Conservation (phyloP, 2,888 invertebrate genomes). For the Iphiclides podalirius region DNA sequence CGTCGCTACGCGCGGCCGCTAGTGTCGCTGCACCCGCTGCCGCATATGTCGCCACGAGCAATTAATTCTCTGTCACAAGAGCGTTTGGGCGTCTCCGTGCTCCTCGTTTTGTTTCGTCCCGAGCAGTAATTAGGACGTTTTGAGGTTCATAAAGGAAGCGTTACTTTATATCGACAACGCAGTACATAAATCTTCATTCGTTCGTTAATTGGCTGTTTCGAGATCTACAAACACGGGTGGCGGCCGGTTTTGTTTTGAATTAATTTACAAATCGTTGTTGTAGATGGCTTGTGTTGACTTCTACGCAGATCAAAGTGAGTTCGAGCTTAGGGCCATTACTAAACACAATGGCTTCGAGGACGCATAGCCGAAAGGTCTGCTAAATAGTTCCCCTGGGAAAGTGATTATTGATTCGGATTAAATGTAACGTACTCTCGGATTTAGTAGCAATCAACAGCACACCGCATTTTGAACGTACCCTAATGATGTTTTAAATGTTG, state of each 20-base stretch:
- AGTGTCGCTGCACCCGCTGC: slow-evolving; percentile 34
- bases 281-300: slow-evolving; percentile 3
- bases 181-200: slow-evolving; percentile 77
- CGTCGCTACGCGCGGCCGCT: slow-evolving; percentile 29
- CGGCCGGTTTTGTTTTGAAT: slow-evolving; percentile 30
- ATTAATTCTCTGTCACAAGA: slow-evolving; percentile 79
- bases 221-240: slow-evolving; percentile 24
- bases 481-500: not conserved
- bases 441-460: slow-evolving; percentile 51
- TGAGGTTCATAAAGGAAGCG: slow-evolving; percentile 78
- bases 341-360: slow-evolving; percentile 17
- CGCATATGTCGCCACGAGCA: slow-evolving; percentile 76
- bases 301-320: not conserved
- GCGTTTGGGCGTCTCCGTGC: slow-evolving; percentile 76
- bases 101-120: slow-evolving; percentile 71
- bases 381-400: slow-evolving; percentile 63
- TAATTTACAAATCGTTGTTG: slow-evolving; percentile 19
- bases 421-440: slow-evolving; percentile 70
- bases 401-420: slow-evolving; percentile 70
- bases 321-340: not conserved
- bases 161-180: slow-evolving; percentile 79
- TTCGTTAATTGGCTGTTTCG: slow-evolving; percentile 67
- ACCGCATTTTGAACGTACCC: not conserved
- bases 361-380: slow-evolving; percentile 26
- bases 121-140: slow-evolving; percentile 80